These are phyloP conservation scores for Geotrupes spiniger DNA, from an alignment of 2,888 invertebrate species.

Conservation along the genomic window DNA sequence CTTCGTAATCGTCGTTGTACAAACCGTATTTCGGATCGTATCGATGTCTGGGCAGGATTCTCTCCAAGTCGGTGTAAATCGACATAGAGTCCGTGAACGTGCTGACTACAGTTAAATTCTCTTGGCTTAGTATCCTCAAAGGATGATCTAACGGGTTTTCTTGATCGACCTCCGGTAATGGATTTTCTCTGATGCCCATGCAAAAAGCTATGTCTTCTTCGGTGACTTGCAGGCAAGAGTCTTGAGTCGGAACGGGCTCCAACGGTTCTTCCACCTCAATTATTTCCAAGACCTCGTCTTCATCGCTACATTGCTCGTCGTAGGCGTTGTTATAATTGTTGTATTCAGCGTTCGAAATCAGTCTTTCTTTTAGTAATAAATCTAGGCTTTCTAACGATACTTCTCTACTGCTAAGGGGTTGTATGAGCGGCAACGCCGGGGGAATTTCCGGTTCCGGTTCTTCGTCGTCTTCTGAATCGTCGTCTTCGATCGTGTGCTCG, in stretches of 20 bases:
- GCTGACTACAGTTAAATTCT: conserved; percentile 86
- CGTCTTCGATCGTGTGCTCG: conserved; percentile 50
- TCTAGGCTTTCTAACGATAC: conserved; percentile 82
- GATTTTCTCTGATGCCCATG: conserved; percentile 70
- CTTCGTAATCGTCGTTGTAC: conserved; percentile 56
- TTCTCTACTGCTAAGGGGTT: conserved; percentile 76
- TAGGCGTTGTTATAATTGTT: conserved; percentile 52
- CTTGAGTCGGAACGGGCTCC: conserved; percentile 83
- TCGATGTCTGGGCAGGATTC: conserved; percentile 62
- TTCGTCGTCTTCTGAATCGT: conserved; percentile 70
- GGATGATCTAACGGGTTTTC: conserved; percentile 77
- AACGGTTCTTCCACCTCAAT: conserved; percentile 76
- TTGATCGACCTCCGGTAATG: conserved; percentile 69
- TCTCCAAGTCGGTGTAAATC: conserved; percentile 64
- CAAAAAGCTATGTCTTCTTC: conserved; percentile 90
- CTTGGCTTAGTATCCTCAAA: conserved; percentile 82
- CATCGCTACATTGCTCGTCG: conserved; percentile 55
- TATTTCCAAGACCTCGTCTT: conserved; percentile 75
- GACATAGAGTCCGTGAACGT: conserved; percentile 79
- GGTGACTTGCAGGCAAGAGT: conserved; percentile 84
- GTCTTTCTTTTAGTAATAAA: conserved; percentile 69
- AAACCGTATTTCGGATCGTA: conserved; percentile 59
- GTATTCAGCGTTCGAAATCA: conserved; percentile 51
- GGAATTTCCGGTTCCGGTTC: conserved; percentile 77
- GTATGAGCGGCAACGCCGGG: conserved; percentile 76